phyloP scores from a whole-genome alignment of 1,140 invertebrate species.

The Drosophila insularis region DNA sequence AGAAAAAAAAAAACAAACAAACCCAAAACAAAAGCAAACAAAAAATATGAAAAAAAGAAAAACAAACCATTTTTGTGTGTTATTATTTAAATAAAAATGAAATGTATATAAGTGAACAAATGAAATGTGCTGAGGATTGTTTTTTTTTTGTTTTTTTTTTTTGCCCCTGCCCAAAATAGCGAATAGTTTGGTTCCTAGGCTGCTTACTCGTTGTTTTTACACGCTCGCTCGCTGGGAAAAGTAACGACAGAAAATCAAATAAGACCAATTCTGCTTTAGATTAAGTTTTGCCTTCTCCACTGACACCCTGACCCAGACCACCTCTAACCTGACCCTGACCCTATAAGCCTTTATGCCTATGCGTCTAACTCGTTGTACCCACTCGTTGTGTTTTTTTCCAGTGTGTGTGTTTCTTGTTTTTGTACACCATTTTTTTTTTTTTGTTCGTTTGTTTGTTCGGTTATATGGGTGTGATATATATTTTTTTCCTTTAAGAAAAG shows the following conservation, averaged over 20 bases:
- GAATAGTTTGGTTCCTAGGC: background rate
- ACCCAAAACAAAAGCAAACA: constrained; percentile 16
- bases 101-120: constrained; percentile 77
- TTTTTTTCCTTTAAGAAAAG: background rate
- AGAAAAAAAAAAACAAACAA: background rate
- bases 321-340: background rate
- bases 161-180: too few species aligned
- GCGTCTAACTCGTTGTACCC: background rate
- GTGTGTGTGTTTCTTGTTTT: constrained; percentile 20
- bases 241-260: background rate
- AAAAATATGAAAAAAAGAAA: constrained; percentile 51
- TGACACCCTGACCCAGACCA: background rate
- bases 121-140: constrained; percentile 53
- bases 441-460: background rate
- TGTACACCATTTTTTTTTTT: background rate
- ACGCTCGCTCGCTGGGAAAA: background rate
- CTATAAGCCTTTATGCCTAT: background rate
- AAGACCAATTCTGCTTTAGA: too few species aligned
- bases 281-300: too few species aligned
- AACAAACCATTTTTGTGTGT: constrained; percentile 53
- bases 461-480: background rate
- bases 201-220: background rate
- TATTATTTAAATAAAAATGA: constrained; percentile 83
- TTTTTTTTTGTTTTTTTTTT: constrained; percentile 28
- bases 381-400: constrained; percentile 6